Evolutionary conservation across 1,140 invertebrate species (phyloP).

Genomic region (Diachasmimorpha longicaudata): DNA sequence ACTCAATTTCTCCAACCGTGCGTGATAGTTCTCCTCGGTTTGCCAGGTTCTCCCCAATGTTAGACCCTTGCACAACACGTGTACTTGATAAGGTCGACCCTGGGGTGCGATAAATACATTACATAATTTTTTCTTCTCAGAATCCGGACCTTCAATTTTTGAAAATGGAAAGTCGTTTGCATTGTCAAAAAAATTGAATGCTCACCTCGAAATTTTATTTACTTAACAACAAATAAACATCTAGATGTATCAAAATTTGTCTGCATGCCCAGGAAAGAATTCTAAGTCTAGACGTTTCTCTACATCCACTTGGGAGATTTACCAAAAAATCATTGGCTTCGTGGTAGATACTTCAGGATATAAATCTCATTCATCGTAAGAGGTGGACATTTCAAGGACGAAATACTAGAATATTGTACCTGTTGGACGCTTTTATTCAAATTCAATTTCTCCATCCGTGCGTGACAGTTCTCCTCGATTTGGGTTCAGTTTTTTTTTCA

Average conservation of each 20-base stretch:
- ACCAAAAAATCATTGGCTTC: background rate
- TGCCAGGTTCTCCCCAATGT: background rate
- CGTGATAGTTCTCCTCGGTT: background rate
- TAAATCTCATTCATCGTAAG: too few species aligned
- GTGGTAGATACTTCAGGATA: background rate
- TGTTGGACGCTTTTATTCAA: background rate
- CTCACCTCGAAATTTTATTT: too few species aligned
- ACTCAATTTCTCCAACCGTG: background rate
- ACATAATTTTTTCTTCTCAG: too few species aligned
- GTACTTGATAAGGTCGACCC: too few species aligned
- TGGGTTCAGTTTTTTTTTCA: background rate
- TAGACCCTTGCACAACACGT: too few species aligned
- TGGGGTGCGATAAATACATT: too few species aligned
- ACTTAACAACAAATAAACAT: too few species aligned
- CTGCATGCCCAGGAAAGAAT: too few species aligned
- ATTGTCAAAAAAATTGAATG: too few species aligned
- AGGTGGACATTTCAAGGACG: background rate
- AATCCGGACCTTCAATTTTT: background rate
- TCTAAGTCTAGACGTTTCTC: too few species aligned
- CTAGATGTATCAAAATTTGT: too few species aligned
- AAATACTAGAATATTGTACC: background rate
- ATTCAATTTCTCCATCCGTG: background rate
- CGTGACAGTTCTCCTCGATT: background rate
- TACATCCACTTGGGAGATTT: background rate
- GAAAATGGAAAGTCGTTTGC: too few species aligned